Evolutionary conservation across 2,888 invertebrate genomes (phyloP), one percentile per base, ranked within the genome.

Genomic region (Agriopis marginaria): DNA sequence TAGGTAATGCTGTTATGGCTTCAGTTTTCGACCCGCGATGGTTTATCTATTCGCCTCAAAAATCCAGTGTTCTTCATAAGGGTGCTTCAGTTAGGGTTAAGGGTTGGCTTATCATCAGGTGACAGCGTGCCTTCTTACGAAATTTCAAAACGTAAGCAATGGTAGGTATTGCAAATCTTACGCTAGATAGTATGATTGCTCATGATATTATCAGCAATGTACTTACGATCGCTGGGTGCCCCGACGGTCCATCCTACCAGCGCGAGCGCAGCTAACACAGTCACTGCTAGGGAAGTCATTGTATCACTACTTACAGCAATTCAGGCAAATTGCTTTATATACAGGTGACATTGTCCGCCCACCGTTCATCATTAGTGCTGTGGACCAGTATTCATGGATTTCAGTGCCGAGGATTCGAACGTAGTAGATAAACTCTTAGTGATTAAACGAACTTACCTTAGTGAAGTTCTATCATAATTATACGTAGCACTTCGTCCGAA

Each of bases 141-240:
- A 3, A 42, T 42, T 10, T 42, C 0, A 8, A 42, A 9, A 42
- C 5, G 32, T 32, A 32, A 32, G 4, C 32, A 32, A 5, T 32
- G 4, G 32, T 32, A 32, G 4, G 4, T 32, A 32, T 5, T 32
- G 32, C 32, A 32, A 32, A 7, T 47, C 11, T n/a, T 47, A 11
- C 47, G 12, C 3, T 7, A 47, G 12, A 12, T 47, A 12, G 11
- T 54, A 32, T 55, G 55, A 7, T 42, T 23, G 17, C 17, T 23
- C 2, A 23, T 23, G 17, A 23, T 56, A 40, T 17, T 7, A 40
- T 14, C 4, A 61, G 40, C n/a, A n/a, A 39, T 55, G n/a, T 60
- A 92, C 92, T 91, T 75, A 93, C 93, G 93, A 73, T 93, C 78
- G 68, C 74, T 87, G 14, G 90, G 87, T 51, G 89, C 88, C 23